These are phyloP conservation scores for Adelphocoris suturalis DNA, from an alignment of 2,888 invertebrate genomes.

Conservation along the genomic window DNA sequence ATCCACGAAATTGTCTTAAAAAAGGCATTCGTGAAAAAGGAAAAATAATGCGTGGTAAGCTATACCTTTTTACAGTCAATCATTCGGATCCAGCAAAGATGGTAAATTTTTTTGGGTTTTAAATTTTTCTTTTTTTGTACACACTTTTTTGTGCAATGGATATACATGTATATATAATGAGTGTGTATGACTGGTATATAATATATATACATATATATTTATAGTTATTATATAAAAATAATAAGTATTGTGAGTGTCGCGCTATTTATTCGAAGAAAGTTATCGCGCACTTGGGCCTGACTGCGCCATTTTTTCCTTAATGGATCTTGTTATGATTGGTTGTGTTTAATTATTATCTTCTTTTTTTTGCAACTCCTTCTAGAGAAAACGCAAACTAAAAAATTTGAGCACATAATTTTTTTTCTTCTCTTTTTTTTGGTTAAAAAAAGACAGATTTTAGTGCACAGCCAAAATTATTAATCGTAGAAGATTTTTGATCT, in stretches of 20 bases:
- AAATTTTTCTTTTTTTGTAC: conserved; percentile 55
- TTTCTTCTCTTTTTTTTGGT: conserved; percentile 44
- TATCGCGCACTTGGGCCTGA: conserved; percentile 52
- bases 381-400: conserved; percentile 58
- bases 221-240: conserved; percentile 69
- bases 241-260: conserved; percentile 70
- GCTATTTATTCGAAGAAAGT: conserved; percentile 52
- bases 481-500: conserved; percentile 31
- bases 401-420: conserved; percentile 65
- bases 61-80: conserved; percentile 68
- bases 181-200: conserved; percentile 57
- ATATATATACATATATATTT: conserved; percentile 69
- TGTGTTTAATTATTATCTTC: not conserved
- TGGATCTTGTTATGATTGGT: not conserved
- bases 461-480: conserved; percentile 67
- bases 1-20: not conserved
- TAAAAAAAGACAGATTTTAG: conserved; percentile 47
- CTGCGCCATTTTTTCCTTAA: conserved; percentile 19
- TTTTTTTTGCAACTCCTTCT: conserved; percentile 49
- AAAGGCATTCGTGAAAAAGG: conserved; percentile 53
- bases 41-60: conserved; percentile 39
- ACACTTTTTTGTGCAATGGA: conserved; percentile 70
- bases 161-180: conserved; percentile 69
- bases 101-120: conserved; percentile 60
- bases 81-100: conserved; percentile 60